These are phyloP conservation scores for Tamandua tetradactyla DNA, from an alignment of 2,797 vertebrate genomes.

Conservation along the genomic window DNA sequence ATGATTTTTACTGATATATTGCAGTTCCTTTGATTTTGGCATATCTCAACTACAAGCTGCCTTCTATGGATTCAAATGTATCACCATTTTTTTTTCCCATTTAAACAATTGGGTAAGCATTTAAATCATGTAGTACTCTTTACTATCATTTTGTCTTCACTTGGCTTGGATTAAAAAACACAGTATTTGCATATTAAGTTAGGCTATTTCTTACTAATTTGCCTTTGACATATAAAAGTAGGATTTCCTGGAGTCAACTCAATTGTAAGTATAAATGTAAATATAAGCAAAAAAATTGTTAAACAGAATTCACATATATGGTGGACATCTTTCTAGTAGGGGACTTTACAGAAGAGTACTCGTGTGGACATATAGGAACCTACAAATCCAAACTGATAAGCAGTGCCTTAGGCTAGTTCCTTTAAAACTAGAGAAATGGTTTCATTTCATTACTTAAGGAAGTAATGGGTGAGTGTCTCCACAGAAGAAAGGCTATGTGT, in stretches of 20 bases:
- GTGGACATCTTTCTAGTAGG: neutral
- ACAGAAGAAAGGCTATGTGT: neutral
- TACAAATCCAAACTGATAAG: neutral
- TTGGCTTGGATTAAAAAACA: neutral
- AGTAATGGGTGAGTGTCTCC: neutral
- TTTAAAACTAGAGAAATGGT: neutral
- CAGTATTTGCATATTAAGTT: neutral
- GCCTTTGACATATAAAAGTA: neutral
- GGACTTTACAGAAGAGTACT: neutral
- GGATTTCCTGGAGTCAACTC: neutral
- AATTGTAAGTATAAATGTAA: slow-evolving; percentile 21
- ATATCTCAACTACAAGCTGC: neutral
- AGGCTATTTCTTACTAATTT: neutral
- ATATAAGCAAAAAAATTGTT: neutral
- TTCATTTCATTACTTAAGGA: neutral
- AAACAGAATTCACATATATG: neutral
- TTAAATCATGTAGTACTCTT: neutral
- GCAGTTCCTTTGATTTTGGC: slow-evolving; percentile 23
- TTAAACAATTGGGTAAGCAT: neutral
- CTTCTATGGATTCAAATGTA: neutral
- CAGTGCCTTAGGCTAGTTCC: neutral
- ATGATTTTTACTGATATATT: slow-evolving; percentile 6
- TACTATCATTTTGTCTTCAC: neutral
- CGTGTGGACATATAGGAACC: neutral
- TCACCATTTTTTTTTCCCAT: neutral